A percentile compares a stretch with the other conserved stretches of the same genome.
Conservation (phyloP, 2,797 vertebrate species). For the Anguilla pacifica region DNA sequence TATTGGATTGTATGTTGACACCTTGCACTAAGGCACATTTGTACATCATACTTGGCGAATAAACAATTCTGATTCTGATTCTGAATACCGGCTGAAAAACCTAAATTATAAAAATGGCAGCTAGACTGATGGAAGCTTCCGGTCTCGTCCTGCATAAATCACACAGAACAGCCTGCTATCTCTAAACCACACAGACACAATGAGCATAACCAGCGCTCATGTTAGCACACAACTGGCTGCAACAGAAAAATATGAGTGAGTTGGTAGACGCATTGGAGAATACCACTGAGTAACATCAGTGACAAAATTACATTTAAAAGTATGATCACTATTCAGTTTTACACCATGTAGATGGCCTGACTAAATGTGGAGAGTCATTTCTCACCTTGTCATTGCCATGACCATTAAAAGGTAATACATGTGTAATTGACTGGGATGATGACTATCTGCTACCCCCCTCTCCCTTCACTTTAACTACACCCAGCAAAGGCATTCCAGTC, state of each 20-base stretch:
- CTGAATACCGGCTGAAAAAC: conserved; percentile 22
- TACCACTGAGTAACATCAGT: conserved; percentile 1
- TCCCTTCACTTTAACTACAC: neutral
- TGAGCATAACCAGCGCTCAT: conserved; percentile 69
- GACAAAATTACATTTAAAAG: neutral
- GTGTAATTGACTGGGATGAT: neutral
- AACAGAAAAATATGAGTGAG: neutral
- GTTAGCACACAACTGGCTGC: conserved; percentile 64
- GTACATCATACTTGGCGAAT: too few species aligned
- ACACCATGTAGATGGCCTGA: neutral
- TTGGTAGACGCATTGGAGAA: neutral
- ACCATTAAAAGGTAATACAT: neutral
- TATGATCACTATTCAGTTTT: neutral
- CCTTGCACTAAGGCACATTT: too few species aligned
- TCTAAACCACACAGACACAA: conserved; percentile 73
- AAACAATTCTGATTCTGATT: too few species aligned
- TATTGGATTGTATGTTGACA: too few species aligned
- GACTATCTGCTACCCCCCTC: neutral
- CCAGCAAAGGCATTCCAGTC: neutral
- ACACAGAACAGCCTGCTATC: conserved; percentile 55
- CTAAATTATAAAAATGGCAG: conserved; percentile 52
- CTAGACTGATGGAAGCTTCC: conserved; percentile 53
- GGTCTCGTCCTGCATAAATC: conserved; percentile 69
- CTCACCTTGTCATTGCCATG: neutral
- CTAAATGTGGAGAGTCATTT: neutral